Evolutionary conservation across 2,888 invertebrate genomes (phyloP), one percentile per base, ranked within the genome.

Genomic region (Chymomyza procnemis): DNA sequence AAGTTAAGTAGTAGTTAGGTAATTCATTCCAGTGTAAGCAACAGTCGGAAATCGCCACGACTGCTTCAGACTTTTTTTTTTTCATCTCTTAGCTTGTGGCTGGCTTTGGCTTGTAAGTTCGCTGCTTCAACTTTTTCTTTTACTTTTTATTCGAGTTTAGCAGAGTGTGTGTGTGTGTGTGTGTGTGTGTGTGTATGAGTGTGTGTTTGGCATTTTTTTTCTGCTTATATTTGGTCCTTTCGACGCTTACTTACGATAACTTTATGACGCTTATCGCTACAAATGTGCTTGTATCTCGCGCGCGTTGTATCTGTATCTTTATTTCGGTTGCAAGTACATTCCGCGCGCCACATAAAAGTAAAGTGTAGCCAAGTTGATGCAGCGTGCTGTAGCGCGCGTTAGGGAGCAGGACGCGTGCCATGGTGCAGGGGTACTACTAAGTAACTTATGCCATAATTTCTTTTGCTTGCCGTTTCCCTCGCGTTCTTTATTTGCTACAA

Each of bases 381-480:
- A 69, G 69, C 67, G 48, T 69, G 67, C 60, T 66, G 61, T n/a
- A 26, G 26, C 4, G 26, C 26, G 26, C 0, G 1, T 52, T 21
- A n/a, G 61, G 19, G 16, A 30, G 60, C 54, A 18, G 48, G 16
- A 2, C 14, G 48, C 48, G 16, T 50, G 48, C 14, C 18, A 18
- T 5, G 46, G 19, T n/a, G n/a, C n/a, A n/a, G 16, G 54, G 68
- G 71, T 69, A 65, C 74, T 80, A 68, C 82, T 85, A 85, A 85
- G 84, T 80, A 85, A 85, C 84, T 85, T 85, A 81, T 81, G 84
- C 84, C 84, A 84, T 85, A 85, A 85, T 81, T 85, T 85, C 69
- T 72, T 73, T 73, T 71, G 61, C 58, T 48, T 59, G 69, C 64
- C 66, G 41, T 59, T 74, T 79, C 84, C 74, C 73, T 73, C 66